Percentiles rank a stretch among this genome's conserved stretches.
Conservation (phyloP, 2,113 vertebrate genomes). For the Sturnira hondurensis region DNA sequence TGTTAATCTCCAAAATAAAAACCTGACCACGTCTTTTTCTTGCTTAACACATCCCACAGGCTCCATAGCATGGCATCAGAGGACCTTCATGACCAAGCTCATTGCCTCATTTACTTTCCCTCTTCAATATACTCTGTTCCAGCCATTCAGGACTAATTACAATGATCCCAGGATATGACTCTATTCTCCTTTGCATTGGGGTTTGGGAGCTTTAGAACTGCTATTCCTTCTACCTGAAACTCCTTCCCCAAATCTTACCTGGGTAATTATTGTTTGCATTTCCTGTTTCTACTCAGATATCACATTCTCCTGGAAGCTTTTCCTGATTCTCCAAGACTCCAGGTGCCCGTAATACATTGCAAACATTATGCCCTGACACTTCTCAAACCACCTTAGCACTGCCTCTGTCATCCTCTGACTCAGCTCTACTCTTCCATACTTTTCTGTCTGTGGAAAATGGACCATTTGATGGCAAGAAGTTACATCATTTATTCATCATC, state of each 20-base stretch:
- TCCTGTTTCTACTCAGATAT: neutral
- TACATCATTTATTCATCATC: neutral
- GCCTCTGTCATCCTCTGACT: neutral
- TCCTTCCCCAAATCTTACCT: neutral
- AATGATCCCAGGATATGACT: no score
- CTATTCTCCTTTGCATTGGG: neutral
- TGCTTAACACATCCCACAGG: neutral
- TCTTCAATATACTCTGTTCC: neutral
- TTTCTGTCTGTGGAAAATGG: neutral
- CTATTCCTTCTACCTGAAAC: neutral
- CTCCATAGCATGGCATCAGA: neutral
- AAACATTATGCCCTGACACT: neutral
- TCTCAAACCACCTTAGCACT: neutral
- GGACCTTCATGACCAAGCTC: neutral
- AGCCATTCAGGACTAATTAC: neutral
- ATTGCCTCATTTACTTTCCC: rapidly evolving
- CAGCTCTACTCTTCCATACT: neutral
- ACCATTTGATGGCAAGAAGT: neutral
- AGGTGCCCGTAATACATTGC: neutral
- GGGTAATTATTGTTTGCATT: neutral
- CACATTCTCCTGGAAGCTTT: neutral
- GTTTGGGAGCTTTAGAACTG: neutral
- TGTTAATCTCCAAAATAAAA: neutral
- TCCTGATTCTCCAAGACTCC: neutral
- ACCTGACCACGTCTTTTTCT: neutral